Conservation (phyloP, 2,797 vertebrate genomes). For the Dermochelys coriacea region DNA sequence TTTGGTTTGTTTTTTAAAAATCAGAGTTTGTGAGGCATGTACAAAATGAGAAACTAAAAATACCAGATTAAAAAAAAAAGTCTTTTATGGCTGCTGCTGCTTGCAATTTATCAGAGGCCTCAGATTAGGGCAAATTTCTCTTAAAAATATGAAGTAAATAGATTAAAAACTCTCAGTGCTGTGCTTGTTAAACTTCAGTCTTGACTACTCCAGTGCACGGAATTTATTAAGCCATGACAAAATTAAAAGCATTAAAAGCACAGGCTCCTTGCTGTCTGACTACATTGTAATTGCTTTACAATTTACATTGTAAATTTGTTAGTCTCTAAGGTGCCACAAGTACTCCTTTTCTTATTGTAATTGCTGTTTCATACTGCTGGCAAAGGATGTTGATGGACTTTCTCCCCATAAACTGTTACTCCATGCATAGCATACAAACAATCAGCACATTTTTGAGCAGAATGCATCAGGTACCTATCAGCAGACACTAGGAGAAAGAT, state of each 20-base stretch:
- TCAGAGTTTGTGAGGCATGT: background rate
- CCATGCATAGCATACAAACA: background rate
- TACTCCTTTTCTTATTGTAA: no score
- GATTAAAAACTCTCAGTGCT: background rate
- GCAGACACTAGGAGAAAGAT: background rate
- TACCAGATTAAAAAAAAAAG: rapidly evolving
- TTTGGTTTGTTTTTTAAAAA: background rate
- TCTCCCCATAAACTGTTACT: constrained; percentile 31
- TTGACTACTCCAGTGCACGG: background rate
- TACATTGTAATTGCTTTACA: constrained; percentile 45
- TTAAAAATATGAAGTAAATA: background rate
- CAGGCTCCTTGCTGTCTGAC: constrained; percentile 67
- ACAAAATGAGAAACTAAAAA: background rate
- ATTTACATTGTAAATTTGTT: no score
- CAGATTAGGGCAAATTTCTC: constrained; percentile 20
- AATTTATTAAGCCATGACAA: constrained; percentile 59
- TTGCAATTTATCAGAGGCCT: background rate
- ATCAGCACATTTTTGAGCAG: background rate
- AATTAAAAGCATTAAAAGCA: constrained; percentile 65
- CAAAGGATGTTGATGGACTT: constrained; percentile 7
- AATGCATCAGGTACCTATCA: constrained; percentile 4
- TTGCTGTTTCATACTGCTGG: constrained; percentile 30
- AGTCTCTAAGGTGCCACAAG: no score
- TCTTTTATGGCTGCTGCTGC: background rate
- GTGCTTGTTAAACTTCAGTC: constrained; percentile 18